A percentile compares a stretch with the other conserved stretches of the same genome.
phyloP scores from a whole-genome alignment of 1,140 invertebrate species.

The Papilio machaon region DNA sequence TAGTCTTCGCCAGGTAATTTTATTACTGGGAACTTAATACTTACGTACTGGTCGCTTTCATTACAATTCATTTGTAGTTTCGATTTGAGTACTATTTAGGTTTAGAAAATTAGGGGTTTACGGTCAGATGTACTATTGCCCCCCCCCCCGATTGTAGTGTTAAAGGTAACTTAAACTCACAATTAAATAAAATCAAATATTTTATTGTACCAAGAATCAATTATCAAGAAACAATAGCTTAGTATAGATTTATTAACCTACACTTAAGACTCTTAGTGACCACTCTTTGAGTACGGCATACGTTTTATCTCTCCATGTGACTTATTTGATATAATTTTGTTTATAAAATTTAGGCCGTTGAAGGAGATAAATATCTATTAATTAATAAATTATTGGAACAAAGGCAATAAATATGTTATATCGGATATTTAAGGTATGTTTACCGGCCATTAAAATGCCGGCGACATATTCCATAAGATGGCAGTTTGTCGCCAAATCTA shows the following conservation, averaged over 20 bases:
- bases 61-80: not conserved
- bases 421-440: slow-evolving; percentile 71
- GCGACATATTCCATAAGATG: slow-evolving; percentile 62
- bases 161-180: too few relatives aligned
- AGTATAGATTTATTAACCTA: too few relatives aligned
- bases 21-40: slow-evolving; percentile 61
- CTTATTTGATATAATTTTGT: not conserved
- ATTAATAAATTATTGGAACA: slow-evolving; percentile 40
- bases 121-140: not conserved
- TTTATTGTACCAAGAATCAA: too few relatives aligned
- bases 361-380: not conserved
- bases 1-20: slow-evolving; percentile 54
- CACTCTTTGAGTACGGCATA: too few relatives aligned
- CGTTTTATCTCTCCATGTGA: too few relatives aligned
- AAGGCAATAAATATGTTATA: slow-evolving; percentile 72
- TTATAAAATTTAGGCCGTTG: not conserved
- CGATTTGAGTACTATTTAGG: not conserved
- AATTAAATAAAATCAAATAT: too few relatives aligned
- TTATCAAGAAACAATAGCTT: too few relatives aligned
- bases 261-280: too few relatives aligned
- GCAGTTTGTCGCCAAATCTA: slow-evolving; percentile 51
- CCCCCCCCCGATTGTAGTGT: not conserved
- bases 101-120: not conserved
- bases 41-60: not conserved
- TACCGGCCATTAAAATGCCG: slow-evolving; percentile 68